Evolutionary conservation across 2,797 vertebrate genomes (phyloP).

Genomic region (Neoniphon sammara): DNA sequence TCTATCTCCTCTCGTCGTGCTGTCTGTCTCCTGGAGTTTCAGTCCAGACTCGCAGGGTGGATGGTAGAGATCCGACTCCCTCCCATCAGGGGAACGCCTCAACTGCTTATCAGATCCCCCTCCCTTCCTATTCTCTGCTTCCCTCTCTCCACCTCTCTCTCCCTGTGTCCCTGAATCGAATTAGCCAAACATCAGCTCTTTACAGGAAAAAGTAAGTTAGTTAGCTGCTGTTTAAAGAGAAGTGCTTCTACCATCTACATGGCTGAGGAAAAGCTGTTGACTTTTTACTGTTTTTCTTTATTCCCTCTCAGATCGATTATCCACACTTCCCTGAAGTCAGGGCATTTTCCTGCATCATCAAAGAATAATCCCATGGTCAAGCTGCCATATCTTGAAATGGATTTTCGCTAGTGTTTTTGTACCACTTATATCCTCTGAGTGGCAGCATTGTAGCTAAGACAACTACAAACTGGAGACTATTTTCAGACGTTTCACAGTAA

Average conservation of each 20-base stretch:
- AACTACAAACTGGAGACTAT: conserved; percentile 18
- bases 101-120: conserved; percentile 76
- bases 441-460: conserved; percentile 34
- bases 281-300: neutral
- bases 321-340: neutral
- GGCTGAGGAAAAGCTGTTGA: no score
- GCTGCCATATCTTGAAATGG: neutral
- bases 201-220: conserved; percentile 20
- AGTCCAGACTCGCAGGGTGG: conserved; percentile 41
- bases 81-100: conserved; percentile 72
- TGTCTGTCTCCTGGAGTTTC: conserved; percentile 43
- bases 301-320: neutral
- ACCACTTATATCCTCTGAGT: conserved; percentile 38
- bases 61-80: conserved; percentile 57
- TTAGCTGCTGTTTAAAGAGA: neutral
- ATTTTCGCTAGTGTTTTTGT: conserved; percentile 15
- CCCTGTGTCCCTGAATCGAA: conserved; percentile 35
- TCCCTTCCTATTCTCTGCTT: conserved; percentile 43
- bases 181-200: conserved; percentile 18
- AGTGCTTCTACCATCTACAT: neutral
- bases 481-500: conserved; percentile 1
- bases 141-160: conserved; percentile 22
- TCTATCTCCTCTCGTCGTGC: conserved; percentile 55
- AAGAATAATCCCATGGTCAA: neutral
- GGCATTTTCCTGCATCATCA: neutral